Evolutionary conservation across 2,113 vertebrate species (phyloP).

Genomic region (Ictalurus punctatus): DNA sequence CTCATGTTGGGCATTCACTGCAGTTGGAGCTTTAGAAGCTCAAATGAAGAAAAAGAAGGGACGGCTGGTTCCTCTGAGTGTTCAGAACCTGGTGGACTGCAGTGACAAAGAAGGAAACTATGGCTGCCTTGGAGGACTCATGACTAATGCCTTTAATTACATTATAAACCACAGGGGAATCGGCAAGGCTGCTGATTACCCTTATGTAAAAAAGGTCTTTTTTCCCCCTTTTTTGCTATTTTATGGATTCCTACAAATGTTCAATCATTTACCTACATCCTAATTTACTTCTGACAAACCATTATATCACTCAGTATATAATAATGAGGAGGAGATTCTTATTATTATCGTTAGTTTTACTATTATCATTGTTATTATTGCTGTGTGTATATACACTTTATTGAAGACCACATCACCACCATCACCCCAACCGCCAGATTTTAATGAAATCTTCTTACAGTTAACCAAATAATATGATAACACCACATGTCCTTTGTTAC

Average conservation of each 20-base stretch:
- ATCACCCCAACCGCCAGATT: no score
- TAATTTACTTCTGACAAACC: not conserved
- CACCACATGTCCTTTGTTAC: not conserved
- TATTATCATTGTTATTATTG: no score
- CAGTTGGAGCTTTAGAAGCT: conserved; percentile 82
- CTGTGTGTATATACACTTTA: no score
- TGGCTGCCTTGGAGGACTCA: conserved; percentile 80
- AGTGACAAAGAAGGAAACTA: conserved; percentile 70
- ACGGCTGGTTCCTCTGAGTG: conserved; percentile 78
- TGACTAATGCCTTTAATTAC: conserved; percentile 77
- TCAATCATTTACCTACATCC: not conserved
- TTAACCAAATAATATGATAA: no score
- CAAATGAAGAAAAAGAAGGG: conserved; percentile 79
- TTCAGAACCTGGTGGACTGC: conserved; percentile 89
- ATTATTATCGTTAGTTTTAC: no score
- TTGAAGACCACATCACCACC: no score
- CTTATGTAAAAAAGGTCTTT: conserved; percentile 78
- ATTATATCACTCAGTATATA: not conserved
- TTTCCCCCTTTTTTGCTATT: not conserved
- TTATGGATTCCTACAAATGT: not conserved
- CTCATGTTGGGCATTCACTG: conserved; percentile 88
- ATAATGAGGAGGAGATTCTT: not conserved
- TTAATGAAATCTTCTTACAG: no score
- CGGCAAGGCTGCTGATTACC: conserved; percentile 79
- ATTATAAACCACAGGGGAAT: conserved; percentile 81